Percentiles rank a stretch among this genome's conserved stretches.
phyloP scores from a whole-genome alignment of 2,888 invertebrate species.

The Acanthopleura granulata region DNA sequence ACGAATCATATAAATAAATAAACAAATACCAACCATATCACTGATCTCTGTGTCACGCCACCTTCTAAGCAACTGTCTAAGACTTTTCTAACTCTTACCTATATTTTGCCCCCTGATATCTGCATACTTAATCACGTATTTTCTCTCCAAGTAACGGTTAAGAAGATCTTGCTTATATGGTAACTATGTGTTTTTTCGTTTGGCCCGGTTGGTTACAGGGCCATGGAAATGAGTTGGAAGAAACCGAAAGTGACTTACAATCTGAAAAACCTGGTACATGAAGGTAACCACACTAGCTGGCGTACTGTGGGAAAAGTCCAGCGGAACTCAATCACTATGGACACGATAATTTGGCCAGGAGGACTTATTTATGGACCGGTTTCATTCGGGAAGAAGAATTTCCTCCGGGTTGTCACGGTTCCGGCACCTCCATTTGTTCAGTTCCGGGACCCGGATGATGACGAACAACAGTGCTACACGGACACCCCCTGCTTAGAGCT shows the following conservation, averaged over 20 bases:
- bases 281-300: neutral
- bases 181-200: too few species aligned
- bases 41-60: too few species aligned
- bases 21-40: too few species aligned
- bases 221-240: neutral
- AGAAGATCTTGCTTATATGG: too few species aligned
- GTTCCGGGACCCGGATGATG: slow-evolving; percentile 79
- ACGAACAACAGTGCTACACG: slow-evolving; percentile 48
- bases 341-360: slow-evolving; percentile 91
- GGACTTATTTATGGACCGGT: slow-evolving; percentile 80
- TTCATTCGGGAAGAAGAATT: slow-evolving; percentile 73
- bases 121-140: too few species aligned
- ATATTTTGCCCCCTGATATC: too few species aligned
- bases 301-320: slow-evolving; percentile 1
- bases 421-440: slow-evolving; percentile 91
- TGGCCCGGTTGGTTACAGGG: neutral
- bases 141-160: too few species aligned
- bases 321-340: slow-evolving; percentile 69
- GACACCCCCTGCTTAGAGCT: slow-evolving; percentile 72
- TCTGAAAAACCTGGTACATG: neutral
- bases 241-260: neutral
- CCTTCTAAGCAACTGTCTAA: too few species aligned
- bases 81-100: too few species aligned
- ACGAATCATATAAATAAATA: too few species aligned
- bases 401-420: slow-evolving; percentile 90